Conservation (phyloP, 2,888 invertebrate species). For the Adelognathus sp. region DNA sequence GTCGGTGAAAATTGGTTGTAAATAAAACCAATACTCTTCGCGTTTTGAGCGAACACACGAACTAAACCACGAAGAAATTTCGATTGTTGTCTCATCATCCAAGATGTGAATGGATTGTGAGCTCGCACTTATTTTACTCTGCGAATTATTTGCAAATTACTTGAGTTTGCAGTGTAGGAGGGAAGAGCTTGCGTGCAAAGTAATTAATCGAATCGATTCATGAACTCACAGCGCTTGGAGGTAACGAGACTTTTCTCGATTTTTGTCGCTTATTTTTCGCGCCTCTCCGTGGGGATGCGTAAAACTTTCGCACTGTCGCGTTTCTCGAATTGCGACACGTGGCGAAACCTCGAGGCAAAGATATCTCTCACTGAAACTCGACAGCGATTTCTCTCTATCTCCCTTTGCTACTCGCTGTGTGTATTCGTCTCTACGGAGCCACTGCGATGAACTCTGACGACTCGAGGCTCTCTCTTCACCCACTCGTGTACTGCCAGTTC, state of each 20-base stretch:
- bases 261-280: conserved; percentile 16
- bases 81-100: no score
- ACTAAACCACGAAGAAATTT: no score
- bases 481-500: conserved; percentile 23
- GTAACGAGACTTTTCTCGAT: background rate
- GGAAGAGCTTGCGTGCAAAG: conserved; percentile 19
- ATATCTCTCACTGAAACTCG: conserved; percentile 27
- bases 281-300: background rate
- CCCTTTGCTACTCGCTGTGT: background rate
- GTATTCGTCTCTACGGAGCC: conserved; percentile 4
- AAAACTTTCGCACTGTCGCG: conserved; percentile 25
- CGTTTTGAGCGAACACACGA: no score
- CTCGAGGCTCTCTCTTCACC: conserved; percentile 31
- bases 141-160: no score
- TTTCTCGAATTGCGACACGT: conserved; percentile 33
- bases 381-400: background rate
- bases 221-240: conserved; percentile 14
- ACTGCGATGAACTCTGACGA: conserved; percentile 26
- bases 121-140: no score
- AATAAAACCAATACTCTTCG: no score
- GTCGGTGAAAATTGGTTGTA: no score
- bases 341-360: conserved; percentile 26
- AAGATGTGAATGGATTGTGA: no score
- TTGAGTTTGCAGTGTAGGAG: background rate
- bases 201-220: conserved; percentile 51